Base-by-base conservation (phyloP, 2,113 vertebrate species). In the Psettodes erumei region DNA sequence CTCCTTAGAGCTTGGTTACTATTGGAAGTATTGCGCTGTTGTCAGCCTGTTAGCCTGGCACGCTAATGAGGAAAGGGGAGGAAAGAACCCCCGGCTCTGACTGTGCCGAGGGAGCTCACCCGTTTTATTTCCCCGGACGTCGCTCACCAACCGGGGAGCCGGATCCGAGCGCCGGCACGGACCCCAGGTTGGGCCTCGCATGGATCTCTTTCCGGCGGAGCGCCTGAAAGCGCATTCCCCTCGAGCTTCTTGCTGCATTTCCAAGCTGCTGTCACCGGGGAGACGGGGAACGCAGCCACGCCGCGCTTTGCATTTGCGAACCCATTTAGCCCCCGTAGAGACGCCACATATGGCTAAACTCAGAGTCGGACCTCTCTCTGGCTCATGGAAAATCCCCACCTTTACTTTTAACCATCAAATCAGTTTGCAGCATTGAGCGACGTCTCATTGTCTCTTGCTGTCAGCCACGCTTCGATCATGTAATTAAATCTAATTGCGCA, bases 401-500 rank as follows among this genome's bases (percentile, higher is more conserved):
- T 55, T 8, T 19, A 8, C 23, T 4, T n/a, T 35, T 38, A 33
- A 7, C 47, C 23, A 12, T 30, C 56, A 4, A 23, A 15, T 62
- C 9, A 13, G 12, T 35, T 51, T 12, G 32, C 1, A 37, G 4
- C 28, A 0, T 35, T 75, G 42, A 21, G 30, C n/a, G n/a, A n/a
- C n/a, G n/a, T 32, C 63, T 62, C 67, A 12, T 54, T 61, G 15
- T 51, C n/a, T 67, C 64, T 47, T 3, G 33, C 64, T 47, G 56
- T 55, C 76, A 63, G 65, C 56, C 53, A 47, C 23, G 23, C 45
- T 48, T 71, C 71, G 56, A 77, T 86, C 75, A 63, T 85, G 65
- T 86, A 80, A 90, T 90, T 87, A 84, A 84, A 89, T 81, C 61
- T 80, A 89, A 89, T 82, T 84, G 82, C 82, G 76, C 45, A 75